Base-by-base conservation (phyloP, 2,113 vertebrate species). In the Nymphicus hollandicus region DNA sequence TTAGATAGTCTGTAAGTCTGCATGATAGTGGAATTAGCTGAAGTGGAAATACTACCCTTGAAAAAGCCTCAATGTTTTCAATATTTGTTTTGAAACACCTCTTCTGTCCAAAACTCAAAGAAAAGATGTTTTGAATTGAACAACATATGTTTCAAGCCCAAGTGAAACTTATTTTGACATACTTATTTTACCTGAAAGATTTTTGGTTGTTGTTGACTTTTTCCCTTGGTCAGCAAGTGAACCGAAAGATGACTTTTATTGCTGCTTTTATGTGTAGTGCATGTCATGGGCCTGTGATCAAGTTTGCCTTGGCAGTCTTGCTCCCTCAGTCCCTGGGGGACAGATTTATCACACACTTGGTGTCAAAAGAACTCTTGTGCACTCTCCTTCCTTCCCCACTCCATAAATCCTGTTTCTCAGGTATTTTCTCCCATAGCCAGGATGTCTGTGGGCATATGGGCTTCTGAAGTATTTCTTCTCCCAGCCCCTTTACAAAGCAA, bases 231-330 rank as follows among this genome's bases (percentile, higher is more conserved):
- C 52, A 76, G 43, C n/a, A 82, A 91, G 61, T 55, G 79, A 90
- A 64, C 43, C 2, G 0, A 49, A 88, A 93, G 28, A 64, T 82
- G 7, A 50, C 37, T 90, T 87, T 46, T 64, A 71, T 72, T 85
- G 79, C 66, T 0, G 1, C 35, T 60, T 31, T 73, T 52, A 6
- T 0, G 4, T 46, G 43, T 0, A 0, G 9, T 72, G 31, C 39
- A 12, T 85, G 61, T 79, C 66, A 20, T 24, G 50, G n/a, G 29
- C 39, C 61, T 85, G 29, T 85, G 70, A 19, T 9, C 44, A 31
- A 79, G 46, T 89, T 81, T 85, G 18, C 19, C 65, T n/a, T 70
- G 70, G 63, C 70, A 89, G 72, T 56, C 39, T 16, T 44, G 9
- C 17, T 73, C 43, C 29, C 23, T 64, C 3, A 1, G 58, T 29